Evolutionary conservation across 1,140 invertebrate genomes (phyloP), one percentile per base, ranked within the genome.

Genomic region (Drosophila pectinifera): DNA sequence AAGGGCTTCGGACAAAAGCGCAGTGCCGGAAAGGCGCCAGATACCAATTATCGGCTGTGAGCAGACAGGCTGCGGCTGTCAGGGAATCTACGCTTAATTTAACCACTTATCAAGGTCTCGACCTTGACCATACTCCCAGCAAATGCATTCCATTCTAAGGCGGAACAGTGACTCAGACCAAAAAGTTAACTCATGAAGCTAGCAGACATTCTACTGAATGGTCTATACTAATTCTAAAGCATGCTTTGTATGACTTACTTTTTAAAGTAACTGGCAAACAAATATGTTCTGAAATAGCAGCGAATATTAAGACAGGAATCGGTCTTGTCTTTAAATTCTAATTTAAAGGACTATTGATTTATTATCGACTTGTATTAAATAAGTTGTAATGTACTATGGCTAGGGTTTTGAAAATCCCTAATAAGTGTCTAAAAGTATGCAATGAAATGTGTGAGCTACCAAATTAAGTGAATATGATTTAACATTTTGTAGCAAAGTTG

Each of bases 11-110:
- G 80, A 20, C 73, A 80, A 39, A 56, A 73, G 24, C 83, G 68
- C 49, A 73, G 31, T 51, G 72, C 73, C 20, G 49, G 72, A 14
- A 63, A 80, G 85, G 83, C 80, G 74, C 80, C 86, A 74, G 39
- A 49, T 31, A 85, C 78, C 68, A 90, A 91, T 85, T 90, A 88
- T 54, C 80, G 78, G 11, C 90, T 91, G 24, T 91, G 77, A 91
- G 73, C 54, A 51, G 57, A 73, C 59, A 62, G 51, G 10, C 14
- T 22, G 51, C 36, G 38, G 53, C 20, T 78, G 69, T 43, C 54
- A 54, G 63, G 41, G 41, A 59, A 55, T 51, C 58, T 64, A 62
- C 46, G 57, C 49, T 53, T 55, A 59, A 48, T 69, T 58, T 57
- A 64, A 75, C 49, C 57, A 54, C 58, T 70, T 51, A 41, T 53